Percentiles rank a stretch among this genome's conserved stretches.
phyloP scores from a whole-genome alignment of 2,113 vertebrate species.

The Tinamus guttatus region DNA sequence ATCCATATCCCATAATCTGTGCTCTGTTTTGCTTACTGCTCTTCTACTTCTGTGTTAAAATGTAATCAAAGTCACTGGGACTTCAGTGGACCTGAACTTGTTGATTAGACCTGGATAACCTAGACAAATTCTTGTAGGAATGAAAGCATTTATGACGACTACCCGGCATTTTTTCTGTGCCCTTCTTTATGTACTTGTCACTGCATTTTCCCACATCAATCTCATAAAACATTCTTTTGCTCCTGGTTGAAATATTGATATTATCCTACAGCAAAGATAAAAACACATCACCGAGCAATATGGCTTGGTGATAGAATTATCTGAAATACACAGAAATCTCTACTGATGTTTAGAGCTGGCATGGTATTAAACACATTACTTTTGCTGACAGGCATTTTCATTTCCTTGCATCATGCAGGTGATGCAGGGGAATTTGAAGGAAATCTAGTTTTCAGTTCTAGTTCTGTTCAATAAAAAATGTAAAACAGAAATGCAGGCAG shows the following conservation, averaged over 20 bases:
- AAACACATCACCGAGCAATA: constrained; percentile 76
- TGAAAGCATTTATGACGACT: constrained; percentile 53
- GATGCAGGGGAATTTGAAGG: constrained; percentile 59
- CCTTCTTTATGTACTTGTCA: constrained; percentile 77
- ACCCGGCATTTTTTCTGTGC: constrained; percentile 57
- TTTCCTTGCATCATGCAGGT: constrained; percentile 69
- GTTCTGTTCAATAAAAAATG: constrained; percentile 72
- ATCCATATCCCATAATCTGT: background rate
- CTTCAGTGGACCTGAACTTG: background rate
- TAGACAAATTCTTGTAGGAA: constrained; percentile 25
- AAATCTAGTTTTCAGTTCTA: constrained; percentile 73
- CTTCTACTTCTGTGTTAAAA: constrained; percentile 9
- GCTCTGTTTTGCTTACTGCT: background rate
- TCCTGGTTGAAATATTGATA: constrained; percentile 78
- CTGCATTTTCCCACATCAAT: constrained; percentile 73
- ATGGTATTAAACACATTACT: constrained; percentile 85
- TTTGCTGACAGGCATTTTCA: constrained; percentile 83
- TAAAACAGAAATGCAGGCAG: constrained; percentile 55
- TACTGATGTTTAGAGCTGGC: constrained; percentile 78
- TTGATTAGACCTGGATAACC: constrained; percentile 55
- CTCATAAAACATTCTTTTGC: constrained; percentile 76
- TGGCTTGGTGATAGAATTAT: constrained; percentile 81
- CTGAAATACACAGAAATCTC: constrained; percentile 78
- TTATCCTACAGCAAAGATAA: constrained; percentile 78
- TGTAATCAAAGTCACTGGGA: constrained; percentile 9